Conservation (phyloP, 2,888 invertebrate genomes). For the Plutella xylostella region DNA sequence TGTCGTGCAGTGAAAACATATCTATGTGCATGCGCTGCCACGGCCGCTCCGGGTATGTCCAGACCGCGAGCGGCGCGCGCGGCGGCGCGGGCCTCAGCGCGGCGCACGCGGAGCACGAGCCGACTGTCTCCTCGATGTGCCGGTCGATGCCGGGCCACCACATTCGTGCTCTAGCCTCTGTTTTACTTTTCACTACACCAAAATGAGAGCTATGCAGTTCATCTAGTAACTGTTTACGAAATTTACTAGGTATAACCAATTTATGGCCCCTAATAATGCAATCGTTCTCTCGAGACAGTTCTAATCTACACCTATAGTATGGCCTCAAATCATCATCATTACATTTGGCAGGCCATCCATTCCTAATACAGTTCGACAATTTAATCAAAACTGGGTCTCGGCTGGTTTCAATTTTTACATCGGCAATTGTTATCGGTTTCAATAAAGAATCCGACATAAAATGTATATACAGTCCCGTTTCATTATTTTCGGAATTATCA, state of each 20-base stretch:
- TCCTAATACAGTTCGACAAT: constrained; percentile 1
- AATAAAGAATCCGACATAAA: neutral
- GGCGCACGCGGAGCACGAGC: constrained; percentile 10
- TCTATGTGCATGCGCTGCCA: too few relatives aligned
- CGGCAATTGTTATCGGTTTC: neutral
- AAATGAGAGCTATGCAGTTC: constrained; percentile 15
- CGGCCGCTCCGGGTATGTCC: constrained; percentile 9
- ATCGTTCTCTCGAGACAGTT: constrained; percentile 3
- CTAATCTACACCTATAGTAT: neutral
- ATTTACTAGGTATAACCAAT: constrained; percentile 6
- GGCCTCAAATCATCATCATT: neutral
- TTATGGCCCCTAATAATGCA: constrained; percentile 12
- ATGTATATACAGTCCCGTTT: neutral
- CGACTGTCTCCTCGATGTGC: constrained; percentile 14
- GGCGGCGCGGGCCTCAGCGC: constrained; percentile 9
- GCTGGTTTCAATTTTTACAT: neutral
- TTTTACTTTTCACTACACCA: constrained; percentile 16
- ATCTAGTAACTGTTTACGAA: constrained; percentile 10
- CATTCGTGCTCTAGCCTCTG: constrained; percentile 10
- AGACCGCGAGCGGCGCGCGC: constrained; percentile 12
- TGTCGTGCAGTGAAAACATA: constrained; percentile 4
- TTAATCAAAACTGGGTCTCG: neutral
- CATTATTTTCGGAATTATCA: neutral
- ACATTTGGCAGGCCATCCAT: constrained; percentile 4
- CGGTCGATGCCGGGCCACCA: constrained; percentile 15